Percentiles rank a stretch among this genome's conserved stretches.
Evolutionary conservation across 2,888 invertebrate genomes (phyloP).

Genomic region (Acanthococcus lagerstroemiae): DNA sequence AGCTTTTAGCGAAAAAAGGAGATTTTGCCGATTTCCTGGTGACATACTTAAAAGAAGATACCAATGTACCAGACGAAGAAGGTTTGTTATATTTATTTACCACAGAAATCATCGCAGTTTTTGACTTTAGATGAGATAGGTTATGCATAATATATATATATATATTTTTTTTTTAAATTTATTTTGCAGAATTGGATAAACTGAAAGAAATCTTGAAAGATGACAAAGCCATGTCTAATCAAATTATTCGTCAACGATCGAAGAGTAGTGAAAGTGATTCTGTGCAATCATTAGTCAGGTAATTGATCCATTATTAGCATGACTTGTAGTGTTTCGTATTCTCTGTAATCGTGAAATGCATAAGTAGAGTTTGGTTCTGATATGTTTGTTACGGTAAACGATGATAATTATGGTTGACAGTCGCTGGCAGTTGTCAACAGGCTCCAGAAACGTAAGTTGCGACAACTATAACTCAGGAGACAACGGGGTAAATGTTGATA

Average conservation of each 20-base stretch:
- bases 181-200: conserved; percentile 51
- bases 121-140: background rate
- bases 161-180: background rate
- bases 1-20: conserved; percentile 74
- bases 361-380: too few relatives aligned
- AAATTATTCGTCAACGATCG: conserved; percentile 10
- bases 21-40: conserved; percentile 75
- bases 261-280: conserved; percentile 19
- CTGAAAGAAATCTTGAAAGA: conserved; percentile 65
- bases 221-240: conserved; percentile 47
- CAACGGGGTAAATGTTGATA: too few relatives aligned
- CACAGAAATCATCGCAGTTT: background rate
- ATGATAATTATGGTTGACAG: too few relatives aligned
- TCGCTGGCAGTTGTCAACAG: too few relatives aligned
- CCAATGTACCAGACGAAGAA: conserved; percentile 35
- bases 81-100: conserved; percentile 6
- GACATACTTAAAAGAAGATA: conserved; percentile 60
- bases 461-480: too few relatives aligned
- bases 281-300: conserved; percentile 7
- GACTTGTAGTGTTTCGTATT: too few relatives aligned
- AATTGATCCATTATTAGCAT: too few relatives aligned
- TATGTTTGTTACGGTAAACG: too few relatives aligned
- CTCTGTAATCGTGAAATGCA: too few relatives aligned
- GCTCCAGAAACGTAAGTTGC: too few relatives aligned
- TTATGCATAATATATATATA: background rate